phyloP scores from a whole-genome alignment of 2,888 invertebrate genomes.

The Megaustenia siamemsis region DNA sequence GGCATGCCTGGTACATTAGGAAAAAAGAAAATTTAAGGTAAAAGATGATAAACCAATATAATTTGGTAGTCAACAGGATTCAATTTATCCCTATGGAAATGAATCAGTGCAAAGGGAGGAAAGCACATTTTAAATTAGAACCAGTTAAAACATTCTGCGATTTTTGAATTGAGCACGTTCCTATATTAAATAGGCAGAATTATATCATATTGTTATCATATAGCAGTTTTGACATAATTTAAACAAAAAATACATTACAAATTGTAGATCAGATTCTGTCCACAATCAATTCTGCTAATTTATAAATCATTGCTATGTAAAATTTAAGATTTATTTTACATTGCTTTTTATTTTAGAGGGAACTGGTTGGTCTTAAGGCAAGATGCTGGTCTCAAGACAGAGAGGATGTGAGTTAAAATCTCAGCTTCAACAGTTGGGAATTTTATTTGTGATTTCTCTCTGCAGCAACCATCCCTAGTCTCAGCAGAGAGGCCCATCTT shows the following conservation, averaged over 20 bases:
- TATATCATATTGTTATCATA: not conserved
- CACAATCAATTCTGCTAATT: too few species aligned
- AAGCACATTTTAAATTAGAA: not conserved
- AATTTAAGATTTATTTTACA: too few species aligned
- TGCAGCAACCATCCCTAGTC: too few species aligned
- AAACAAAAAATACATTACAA: not conserved
- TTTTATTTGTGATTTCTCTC: too few species aligned
- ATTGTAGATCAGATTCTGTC: not conserved
- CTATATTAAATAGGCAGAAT: not conserved
- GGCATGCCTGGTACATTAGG: not conserved
- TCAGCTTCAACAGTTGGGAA: too few species aligned
- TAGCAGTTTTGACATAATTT: not conserved
- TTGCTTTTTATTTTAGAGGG: too few species aligned
- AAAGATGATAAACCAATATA: not conserved
- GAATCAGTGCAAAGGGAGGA: not conserved
- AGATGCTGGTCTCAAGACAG: too few species aligned
- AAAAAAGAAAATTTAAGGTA: not conserved
- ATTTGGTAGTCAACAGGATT: not conserved
- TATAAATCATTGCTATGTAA: too few species aligned
- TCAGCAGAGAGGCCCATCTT: too few species aligned
- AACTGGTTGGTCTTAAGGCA: too few species aligned
- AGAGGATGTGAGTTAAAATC: too few species aligned
- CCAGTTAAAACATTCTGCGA: not conserved
- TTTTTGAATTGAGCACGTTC: not conserved
- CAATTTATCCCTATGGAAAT: not conserved